Evolutionary conservation across 2,888 invertebrate species (phyloP).

Genomic region (Drosophila cognata): DNA sequence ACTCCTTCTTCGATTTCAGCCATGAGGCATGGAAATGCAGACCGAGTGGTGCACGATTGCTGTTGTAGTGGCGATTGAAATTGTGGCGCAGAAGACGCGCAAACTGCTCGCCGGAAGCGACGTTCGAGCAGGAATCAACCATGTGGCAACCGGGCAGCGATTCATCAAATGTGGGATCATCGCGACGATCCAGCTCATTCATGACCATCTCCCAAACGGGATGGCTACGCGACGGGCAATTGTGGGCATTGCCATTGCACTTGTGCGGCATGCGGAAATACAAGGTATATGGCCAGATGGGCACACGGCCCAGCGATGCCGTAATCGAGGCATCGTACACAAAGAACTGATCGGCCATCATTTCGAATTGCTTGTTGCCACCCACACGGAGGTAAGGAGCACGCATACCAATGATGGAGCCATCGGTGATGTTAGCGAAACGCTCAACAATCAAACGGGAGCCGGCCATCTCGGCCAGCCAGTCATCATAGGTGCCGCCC

Average conservation of each 20-base stretch:
- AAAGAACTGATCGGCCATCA: slow-evolving; percentile 98
- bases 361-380: slow-evolving; percentile 97
- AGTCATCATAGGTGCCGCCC: slow-evolving; percentile 94
- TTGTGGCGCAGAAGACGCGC: slow-evolving; percentile 95
- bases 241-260: slow-evolving; percentile 97
- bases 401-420: slow-evolving; percentile 94
- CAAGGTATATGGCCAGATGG: slow-evolving; percentile 98
- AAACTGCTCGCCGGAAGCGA: slow-evolving; percentile 96
- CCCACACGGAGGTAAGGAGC: slow-evolving; percentile 96
- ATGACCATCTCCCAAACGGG: slow-evolving; percentile 99
- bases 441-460: slow-evolving; percentile 93
- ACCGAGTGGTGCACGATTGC: slow-evolving; percentile 96
- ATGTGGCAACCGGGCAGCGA: slow-evolving; percentile 97
- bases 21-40: slow-evolving; percentile 97
- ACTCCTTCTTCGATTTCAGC: slow-evolving; percentile 97
- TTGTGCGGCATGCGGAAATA: slow-evolving; percentile 98
- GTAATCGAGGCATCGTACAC: slow-evolving; percentile 98
- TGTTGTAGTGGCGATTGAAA: slow-evolving; percentile 96
- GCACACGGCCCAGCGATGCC: slow-evolving; percentile 94
- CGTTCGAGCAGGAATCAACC: slow-evolving; percentile 97
- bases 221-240: slow-evolving; percentile 95
- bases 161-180: slow-evolving; percentile 97
- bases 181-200: slow-evolving; percentile 96
- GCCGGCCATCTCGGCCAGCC: slow-evolving; percentile 98
- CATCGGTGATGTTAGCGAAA: slow-evolving; percentile 96